Evolutionary conservation across 2,113 vertebrate genomes (phyloP).

Genomic region (Sprattus sprattus): DNA sequence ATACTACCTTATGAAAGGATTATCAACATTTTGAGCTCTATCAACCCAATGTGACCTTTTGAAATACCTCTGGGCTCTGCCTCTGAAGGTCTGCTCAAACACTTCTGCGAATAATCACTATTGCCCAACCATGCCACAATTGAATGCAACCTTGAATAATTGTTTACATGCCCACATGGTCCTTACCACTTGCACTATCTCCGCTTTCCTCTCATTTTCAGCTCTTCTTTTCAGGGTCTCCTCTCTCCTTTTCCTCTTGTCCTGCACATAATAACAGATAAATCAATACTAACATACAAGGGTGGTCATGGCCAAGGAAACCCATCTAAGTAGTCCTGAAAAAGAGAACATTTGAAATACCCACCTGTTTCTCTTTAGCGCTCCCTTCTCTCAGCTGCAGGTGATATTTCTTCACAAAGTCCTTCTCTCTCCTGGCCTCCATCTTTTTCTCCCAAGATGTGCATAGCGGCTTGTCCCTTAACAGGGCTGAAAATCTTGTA

Average conservation of each 20-base stretch:
- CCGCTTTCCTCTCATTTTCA: conserved; percentile 85
- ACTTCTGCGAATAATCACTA: too few species aligned
- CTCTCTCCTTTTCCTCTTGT: conserved; percentile 81
- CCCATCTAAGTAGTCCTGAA: neutral
- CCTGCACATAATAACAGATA: conserved; percentile 61
- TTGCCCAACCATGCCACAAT: too few species aligned
- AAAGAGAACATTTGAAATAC: neutral
- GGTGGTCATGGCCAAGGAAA: too few species aligned
- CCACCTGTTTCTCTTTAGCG: conserved; percentile 75
- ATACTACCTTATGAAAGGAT: too few species aligned
- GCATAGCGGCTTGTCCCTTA: conserved; percentile 80
- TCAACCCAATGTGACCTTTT: too few species aligned
- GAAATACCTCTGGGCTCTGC: too few species aligned
- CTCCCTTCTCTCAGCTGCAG: conserved; percentile 81
- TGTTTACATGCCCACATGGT: neutral
- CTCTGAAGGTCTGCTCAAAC: too few species aligned
- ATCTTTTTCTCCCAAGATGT: conserved; percentile 88
- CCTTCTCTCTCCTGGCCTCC: conserved; percentile 79
- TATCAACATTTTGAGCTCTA: too few species aligned
- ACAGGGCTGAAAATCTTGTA: conserved; percentile 83
- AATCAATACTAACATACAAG: neutral
- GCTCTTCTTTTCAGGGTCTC: conserved; percentile 81
- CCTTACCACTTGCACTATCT: conserved; percentile 91
- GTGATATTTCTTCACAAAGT: conserved; percentile 72
- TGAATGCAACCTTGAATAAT: neutral